Percentiles rank a stretch among this genome's conserved stretches.
Evolutionary conservation across 1,140 invertebrate genomes (phyloP).

Genomic region (Triops cancriformis): DNA sequence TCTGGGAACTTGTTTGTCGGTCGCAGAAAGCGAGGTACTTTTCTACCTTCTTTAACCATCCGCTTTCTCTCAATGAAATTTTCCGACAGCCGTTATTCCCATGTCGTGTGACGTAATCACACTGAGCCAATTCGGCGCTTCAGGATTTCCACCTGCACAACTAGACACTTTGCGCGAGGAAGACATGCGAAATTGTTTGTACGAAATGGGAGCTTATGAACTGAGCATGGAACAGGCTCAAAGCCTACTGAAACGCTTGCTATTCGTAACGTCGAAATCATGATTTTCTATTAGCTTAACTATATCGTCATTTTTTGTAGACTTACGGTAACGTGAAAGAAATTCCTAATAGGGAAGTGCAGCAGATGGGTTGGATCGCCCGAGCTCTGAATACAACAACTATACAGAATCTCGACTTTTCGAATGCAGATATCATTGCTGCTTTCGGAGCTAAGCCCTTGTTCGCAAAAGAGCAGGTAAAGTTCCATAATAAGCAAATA

Average conservation of each 20-base stretch:
- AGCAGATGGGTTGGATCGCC: conserved; percentile 17
- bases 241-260: conserved; percentile 9
- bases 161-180: conserved; percentile 2
- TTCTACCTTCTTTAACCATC: background rate
- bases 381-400: background rate
- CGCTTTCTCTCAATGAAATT: background rate
- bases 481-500: background rate
- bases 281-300: background rate
- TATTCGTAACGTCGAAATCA: background rate
- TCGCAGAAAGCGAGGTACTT: background rate
- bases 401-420: background rate
- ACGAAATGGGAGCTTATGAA: conserved; percentile 12
- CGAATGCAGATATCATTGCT: conserved; percentile 16
- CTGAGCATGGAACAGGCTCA: conserved; percentile 5
- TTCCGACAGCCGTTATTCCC: background rate
- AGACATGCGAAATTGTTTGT: conserved; percentile 17
- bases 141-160: conserved; percentile 15
- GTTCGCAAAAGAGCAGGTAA: conserved; percentile 17
- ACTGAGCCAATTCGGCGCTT: background rate
- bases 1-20: background rate
- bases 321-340: background rate
- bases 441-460: background rate
- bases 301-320: background rate
- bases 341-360: conserved; percentile 9
- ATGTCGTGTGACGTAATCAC: conserved; percentile 19